These are phyloP conservation scores for Aromia moschata DNA, from an alignment of 2,888 invertebrate species.

Conservation along the genomic window DNA sequence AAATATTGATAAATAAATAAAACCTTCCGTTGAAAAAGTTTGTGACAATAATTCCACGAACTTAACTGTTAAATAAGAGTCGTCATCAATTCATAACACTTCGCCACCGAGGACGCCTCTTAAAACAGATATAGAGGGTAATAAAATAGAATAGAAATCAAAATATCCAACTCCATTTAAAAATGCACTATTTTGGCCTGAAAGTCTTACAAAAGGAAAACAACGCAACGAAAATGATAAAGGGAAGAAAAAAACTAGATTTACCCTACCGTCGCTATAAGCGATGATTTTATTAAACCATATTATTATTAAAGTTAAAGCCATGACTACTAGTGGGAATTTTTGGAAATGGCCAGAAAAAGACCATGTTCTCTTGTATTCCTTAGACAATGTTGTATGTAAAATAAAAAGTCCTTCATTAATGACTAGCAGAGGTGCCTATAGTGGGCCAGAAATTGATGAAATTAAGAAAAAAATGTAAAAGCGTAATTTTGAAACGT, in stretches of 20 bases:
- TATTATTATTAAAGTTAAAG: background rate
- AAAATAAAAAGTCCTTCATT: background rate
- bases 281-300: background rate
- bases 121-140: background rate
- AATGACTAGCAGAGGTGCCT: background rate
- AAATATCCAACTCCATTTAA: background rate
- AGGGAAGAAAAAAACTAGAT: background rate
- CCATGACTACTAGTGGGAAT: background rate
- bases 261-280: background rate
- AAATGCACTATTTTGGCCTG: too few relatives aligned
- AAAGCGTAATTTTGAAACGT: too few relatives aligned
- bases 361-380: too few relatives aligned
- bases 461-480: too few relatives aligned
- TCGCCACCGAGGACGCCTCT: too few relatives aligned
- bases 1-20: too few relatives aligned
- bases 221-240: background rate
- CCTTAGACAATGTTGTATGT: background rate
- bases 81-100: background rate
- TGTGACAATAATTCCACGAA: background rate
- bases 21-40: background rate
- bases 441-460: background rate
- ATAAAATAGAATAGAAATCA: too few relatives aligned
- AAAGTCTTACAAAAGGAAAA: too few relatives aligned
- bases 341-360: too few relatives aligned
- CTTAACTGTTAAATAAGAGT: background rate